phyloP scores from a whole-genome alignment of 2,888 invertebrate genomes.

The Acanthoscelides obtectus region DNA sequence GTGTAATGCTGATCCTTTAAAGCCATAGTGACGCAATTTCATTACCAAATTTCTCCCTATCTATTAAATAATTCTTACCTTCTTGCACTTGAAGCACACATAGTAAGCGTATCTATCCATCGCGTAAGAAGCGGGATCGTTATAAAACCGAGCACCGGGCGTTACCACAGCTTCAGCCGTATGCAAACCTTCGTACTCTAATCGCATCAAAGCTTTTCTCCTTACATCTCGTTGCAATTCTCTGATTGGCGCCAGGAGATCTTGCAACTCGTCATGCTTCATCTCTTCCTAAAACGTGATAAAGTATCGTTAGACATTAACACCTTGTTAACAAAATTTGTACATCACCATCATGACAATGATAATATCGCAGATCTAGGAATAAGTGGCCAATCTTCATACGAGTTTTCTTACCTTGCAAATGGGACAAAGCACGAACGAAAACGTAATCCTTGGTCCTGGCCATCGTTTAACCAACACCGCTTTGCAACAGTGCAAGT shows the following conservation, averaged over 20 bases:
- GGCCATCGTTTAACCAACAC: constrained; percentile 86
- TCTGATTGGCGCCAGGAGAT: constrained; percentile 74
- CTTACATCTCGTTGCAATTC: constrained; percentile 84
- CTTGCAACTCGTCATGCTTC: constrained; percentile 73
- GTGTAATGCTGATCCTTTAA: no score
- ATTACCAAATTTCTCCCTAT: no score
- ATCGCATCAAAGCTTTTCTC: constrained; percentile 89
- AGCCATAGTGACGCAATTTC: no score
- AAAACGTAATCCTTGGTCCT: constrained; percentile 93
- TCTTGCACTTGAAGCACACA: constrained; percentile 92
- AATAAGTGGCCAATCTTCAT: background rate
- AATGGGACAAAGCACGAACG: constrained; percentile 93
- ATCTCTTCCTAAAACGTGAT: constrained; percentile 62
- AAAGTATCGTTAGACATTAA: constrained; percentile 3
- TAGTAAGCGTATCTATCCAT: constrained; percentile 99
- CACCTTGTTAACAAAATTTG: no score
- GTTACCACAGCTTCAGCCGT: constrained; percentile 64
- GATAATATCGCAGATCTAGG: no score
- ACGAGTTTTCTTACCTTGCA: constrained; percentile 67
- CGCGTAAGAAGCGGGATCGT: constrained; percentile 83
- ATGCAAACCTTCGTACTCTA: constrained; percentile 92
- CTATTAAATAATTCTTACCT: no score
- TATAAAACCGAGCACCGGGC: constrained; percentile 63
- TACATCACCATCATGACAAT: no score
- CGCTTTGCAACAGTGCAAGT: constrained; percentile 83